Percentiles rank a stretch among this genome's conserved stretches.
phyloP scores from a whole-genome alignment of 2,797 vertebrate genomes.

The Pteropus rufus region DNA sequence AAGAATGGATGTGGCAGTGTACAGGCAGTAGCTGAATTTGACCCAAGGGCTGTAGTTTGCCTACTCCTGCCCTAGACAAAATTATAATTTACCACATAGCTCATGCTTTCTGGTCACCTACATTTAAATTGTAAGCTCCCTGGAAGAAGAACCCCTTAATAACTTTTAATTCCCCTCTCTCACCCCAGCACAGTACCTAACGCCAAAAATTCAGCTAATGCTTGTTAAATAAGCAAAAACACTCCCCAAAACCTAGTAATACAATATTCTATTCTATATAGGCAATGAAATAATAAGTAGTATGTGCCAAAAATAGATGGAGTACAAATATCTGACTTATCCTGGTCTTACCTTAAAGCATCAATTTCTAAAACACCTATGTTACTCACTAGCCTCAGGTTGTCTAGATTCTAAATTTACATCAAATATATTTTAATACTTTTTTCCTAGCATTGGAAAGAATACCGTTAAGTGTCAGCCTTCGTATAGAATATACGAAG shows the following conservation, averaged over 20 bases:
- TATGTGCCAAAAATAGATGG: neutral
- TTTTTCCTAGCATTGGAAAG: neutral
- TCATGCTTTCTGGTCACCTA: neutral
- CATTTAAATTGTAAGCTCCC: neutral
- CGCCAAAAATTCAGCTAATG: neutral
- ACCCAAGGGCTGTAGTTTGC: neutral
- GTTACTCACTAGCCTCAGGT: neutral
- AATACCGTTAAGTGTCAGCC: neutral
- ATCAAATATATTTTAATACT: neutral
- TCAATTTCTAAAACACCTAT: slow-evolving; percentile 7
- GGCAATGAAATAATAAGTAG: neutral
- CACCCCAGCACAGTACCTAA: neutral
- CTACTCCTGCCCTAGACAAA: neutral
- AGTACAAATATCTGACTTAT: neutral
- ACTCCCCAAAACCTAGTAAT: neutral
- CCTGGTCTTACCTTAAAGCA: neutral
- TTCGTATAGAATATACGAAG: neutral
- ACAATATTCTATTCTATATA: neutral
- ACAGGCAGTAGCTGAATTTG: neutral
- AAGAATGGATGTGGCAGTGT: neutral
- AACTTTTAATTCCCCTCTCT: slow-evolving; percentile 11
- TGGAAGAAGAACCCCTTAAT: neutral
- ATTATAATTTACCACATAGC: neutral
- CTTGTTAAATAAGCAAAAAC: slow-evolving; percentile 36
- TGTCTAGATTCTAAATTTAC: neutral